Evolutionary conservation across 2,888 invertebrate genomes (phyloP), one percentile per base, ranked within the genome.

Genomic region (Baccha elongata): DNA sequence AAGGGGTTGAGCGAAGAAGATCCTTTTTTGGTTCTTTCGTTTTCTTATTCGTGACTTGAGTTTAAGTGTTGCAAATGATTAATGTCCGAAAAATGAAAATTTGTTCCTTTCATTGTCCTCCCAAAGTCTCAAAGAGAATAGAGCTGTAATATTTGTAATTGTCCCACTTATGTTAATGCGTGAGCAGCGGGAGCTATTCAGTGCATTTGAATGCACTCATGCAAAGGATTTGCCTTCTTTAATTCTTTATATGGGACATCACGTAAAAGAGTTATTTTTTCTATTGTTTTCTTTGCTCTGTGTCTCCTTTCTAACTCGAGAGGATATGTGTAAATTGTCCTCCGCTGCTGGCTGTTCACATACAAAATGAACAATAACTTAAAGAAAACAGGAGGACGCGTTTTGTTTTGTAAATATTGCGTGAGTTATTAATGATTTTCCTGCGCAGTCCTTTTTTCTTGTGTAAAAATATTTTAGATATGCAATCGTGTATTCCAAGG

Each of bases 351-450:
- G 15, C 19, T 60, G 29, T 60, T 60, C 60, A 29, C 44, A 42
- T 58, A 23, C 46, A 35, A n/a, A n/a, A n/a, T 10, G 29, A 3
- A 80, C 37, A 50, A 68, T 26, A n/a, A 52, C 5, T 40, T 8
- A 48, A 64, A 52, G 42, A 37, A 71, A 35, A 32, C n/a, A 40
- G 40, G 88, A n/a, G n/a, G 86, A 89, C 88, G 87, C 90, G 88
- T 90, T 83, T 89, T 89, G 89, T 90, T 89, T 90, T 90, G 89
- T 90, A 89, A 89, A 89, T 90, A 89, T 90, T 90, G 89, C 89
- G 90, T 89, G 87, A 86, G 87, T 89, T 88, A 89, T 89, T 88
- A 89, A 89, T 89, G 88, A 87, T 78, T 52, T 84, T 73, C 65
- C 85, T 85, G 85, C 17, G 19, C 29, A 13, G 11, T 58, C 29